Base-by-base conservation (phyloP, 2,797 vertebrate genomes). In the Lagodon rhomboides region DNA sequence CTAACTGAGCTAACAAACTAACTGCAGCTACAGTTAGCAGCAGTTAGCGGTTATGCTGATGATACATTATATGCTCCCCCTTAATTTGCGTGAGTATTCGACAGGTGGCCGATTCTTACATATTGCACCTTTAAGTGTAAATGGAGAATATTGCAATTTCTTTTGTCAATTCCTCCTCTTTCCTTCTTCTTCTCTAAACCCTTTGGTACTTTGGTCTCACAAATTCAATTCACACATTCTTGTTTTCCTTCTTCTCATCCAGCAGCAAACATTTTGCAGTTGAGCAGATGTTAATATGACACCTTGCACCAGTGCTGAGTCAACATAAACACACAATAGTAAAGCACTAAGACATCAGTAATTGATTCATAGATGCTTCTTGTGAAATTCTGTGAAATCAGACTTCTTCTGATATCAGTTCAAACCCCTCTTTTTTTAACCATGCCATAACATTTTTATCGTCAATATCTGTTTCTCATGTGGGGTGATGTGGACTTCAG, bases 201-300 rank as follows among this genome's bases (percentile, higher is more conserved):
- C 9, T 1, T 62, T 17, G 25, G 47, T 55, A 55, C 46, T 73
- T 80, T 77, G 53, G 44, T 51, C 75, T 84, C n/a, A 66, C 46
- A 50, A 61, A 55, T 60, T 44, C 20, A 64, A 12, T 49, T 47
- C n/a, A 30, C 25, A 79, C 81, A 2, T 87, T 77, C 73, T 58
- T 34, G 4, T 56, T 61, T 46, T 65, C 30, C 51, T 59, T 75
- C 16, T 34, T 65, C 30, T 9, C 4, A 3, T 60, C 44, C 55
- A 34, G 43, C 73, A 67, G 66, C 38, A 55, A 64, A 56, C 59
- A 20, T 47, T 68, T 59, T 67, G 71, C 72, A 73, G 55, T 44
- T 66, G 70, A 79, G 63, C 75, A 76, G 65, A 79, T 73, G 65
- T 81, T 43, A n/a, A 65, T 34, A 65, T 67, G 76, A 67, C 77